These are phyloP conservation scores for Leucania comma DNA, from an alignment of 2,888 invertebrate species.

Conservation along the genomic window DNA sequence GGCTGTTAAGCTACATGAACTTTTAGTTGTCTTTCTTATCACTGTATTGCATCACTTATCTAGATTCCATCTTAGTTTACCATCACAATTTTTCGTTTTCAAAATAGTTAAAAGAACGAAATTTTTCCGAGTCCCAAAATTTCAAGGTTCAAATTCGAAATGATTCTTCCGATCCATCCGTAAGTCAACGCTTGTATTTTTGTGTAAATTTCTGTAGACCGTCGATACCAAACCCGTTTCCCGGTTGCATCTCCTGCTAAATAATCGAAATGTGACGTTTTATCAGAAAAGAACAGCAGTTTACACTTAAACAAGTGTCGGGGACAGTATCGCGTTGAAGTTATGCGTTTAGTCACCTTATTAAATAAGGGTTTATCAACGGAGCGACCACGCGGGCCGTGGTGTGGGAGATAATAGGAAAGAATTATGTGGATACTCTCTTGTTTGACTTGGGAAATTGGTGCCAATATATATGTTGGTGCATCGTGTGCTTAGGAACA, in stretches of 20 bases:
- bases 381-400: conserved; percentile 60
- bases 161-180: conserved; percentile 13
- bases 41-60: conserved; percentile 48
- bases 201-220: conserved; percentile 71
- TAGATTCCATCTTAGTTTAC: conserved; percentile 46
- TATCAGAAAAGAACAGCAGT: conserved; percentile 88
- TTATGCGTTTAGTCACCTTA: conserved; percentile 86
- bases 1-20: conserved; percentile 59
- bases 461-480: not conserved
- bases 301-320: conserved; percentile 89
- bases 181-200: conserved; percentile 56
- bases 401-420: conserved; percentile 50
- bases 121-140: not conserved
- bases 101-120: conserved; percentile 5
- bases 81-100: not conserved
- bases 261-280: conserved; percentile 88
- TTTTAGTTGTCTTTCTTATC: conserved; percentile 62
- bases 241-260: conserved; percentile 76
- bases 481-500: conserved; percentile 1
- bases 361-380: conserved; percentile 87
- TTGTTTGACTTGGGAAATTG: conserved; percentile 30
- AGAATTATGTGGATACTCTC: conserved; percentile 67
- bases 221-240: conserved; percentile 76
- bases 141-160: conserved; percentile 50
- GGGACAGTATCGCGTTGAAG: conserved; percentile 79